Evolutionary conservation across 2,888 invertebrate genomes (phyloP), one percentile per base, ranked within the genome.

Genomic region (Drosophila planitibia): DNA sequence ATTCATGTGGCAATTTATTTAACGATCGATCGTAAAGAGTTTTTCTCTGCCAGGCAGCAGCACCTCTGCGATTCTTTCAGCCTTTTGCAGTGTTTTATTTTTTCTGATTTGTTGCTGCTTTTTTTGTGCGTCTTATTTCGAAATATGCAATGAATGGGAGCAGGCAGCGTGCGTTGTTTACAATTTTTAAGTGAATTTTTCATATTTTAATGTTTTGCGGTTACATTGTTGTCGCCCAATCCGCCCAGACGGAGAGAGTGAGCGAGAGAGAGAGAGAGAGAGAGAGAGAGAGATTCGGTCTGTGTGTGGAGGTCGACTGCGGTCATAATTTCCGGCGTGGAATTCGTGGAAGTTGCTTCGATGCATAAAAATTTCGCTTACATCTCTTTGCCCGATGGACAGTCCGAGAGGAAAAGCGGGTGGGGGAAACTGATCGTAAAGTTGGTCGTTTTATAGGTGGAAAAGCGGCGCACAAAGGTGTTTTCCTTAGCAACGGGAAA

Each of bases 21-120:
- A 89, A 92, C 89, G 92, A 91, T 87, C 85, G 89, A 91, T 92
- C 92, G 89, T 92, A 91, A 92, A 92, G 83, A 81, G 86, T 35
- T 69, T 73, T 79, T 77, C 47, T 47, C 47, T 47, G 66, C 64
- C 65, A 47, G 80, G 61, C 60, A 35, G 74, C 73, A 79, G 70
- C 76, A 82, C 83, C 84, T 83, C 83, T 69, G 73, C 30, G 63
- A 65, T 35, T 52, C 47, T 47, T 39, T 39, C 55, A 12, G 66
- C 49, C 47, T 68, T 64, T 59, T 39, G 39, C 49, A 55, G 63
- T 77, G 47, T 65, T 71, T 59, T 55, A 52, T 74, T 71, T 70
- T 47, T 71, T 81, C 61, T 55, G 67, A 72, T 81, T 81, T 82
- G 41, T 44, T 82, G 41, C 59, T 64, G 39, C 44, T 65, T 53